Evolutionary conservation across 2,888 invertebrate genomes (phyloP), one percentile per base, ranked within the genome.

Genomic region (Corythucha ciliata): DNA sequence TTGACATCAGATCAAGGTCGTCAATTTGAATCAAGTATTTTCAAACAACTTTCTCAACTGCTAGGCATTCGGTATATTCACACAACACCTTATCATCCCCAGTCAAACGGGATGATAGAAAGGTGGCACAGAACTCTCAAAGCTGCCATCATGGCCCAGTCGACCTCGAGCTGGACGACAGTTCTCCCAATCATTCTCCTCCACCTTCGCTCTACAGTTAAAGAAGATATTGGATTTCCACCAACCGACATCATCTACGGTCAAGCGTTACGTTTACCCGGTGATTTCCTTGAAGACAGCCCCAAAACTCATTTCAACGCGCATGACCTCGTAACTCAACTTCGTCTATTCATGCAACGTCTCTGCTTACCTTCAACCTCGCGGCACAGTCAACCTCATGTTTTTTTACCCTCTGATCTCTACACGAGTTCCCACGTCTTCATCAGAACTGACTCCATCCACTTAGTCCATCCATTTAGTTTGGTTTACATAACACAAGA

Each of bases 1-100:
- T 57, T 66, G 6, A 66, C 67, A 0, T 64, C 67, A 10, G 67
- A 68, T 59, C 64, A 64, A 57, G 67, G 69, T 25, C 50, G 62
- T 24, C 67, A 68, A 52, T 68, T 69, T 46, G 64, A 66, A 41
- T 62, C 65, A 0, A 22, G 40, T 1, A 55, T 68, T 3, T 68
- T 67, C 55, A 33, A 22, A 16, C 3, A 21, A 7, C 24, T 55
- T 6, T 10, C 22, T 2, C 12, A 46, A 4, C 24, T 46, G 12
- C 37, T 52, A 12, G 51, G 51, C 4, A 18, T 32, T 14, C 32
- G 48, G 12, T 32, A 29, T 12, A n/a, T n/a, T n/a, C n/a, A n/a
- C n/a, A n/a, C n/a, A n/a, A n/a, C n/a, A n/a, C n/a, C n/a, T n/a
- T n/a, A 44, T 16, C 48, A 48, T n/a, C 36, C 39, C 5, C 39